phyloP scores from a whole-genome alignment of 1,140 invertebrate genomes.

The Drosophila lowei region DNA sequence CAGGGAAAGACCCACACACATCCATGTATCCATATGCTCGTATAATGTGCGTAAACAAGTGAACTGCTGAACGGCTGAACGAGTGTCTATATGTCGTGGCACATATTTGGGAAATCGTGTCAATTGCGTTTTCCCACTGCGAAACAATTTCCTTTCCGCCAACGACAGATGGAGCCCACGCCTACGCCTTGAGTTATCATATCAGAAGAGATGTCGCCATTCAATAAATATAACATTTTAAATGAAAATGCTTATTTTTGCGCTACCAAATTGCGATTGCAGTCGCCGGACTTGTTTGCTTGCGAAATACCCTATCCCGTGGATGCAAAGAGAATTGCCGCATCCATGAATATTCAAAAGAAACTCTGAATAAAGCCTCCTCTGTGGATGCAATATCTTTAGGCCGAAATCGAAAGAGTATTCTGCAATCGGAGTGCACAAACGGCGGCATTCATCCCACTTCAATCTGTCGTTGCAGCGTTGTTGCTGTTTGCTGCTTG shows the following conservation, averaged over 20 bases:
- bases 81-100: conserved; percentile 22
- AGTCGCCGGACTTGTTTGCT: conserved; percentile 52
- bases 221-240: conserved; percentile 78
- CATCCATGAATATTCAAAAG: neutral
- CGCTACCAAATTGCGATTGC: conserved; percentile 61
- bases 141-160: conserved; percentile 68
- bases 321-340: neutral
- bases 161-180: conserved; percentile 29
- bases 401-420: neutral
- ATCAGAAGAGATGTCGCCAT: conserved; percentile 73
- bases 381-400: neutral
- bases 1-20: conserved; percentile 37
- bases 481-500: conserved; percentile 11
- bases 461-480: conserved; percentile 19
- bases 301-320: conserved; percentile 44
- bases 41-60: conserved; percentile 3
- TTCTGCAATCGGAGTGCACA: neutral
- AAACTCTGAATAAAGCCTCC: neutral
- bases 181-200: conserved; percentile 63
- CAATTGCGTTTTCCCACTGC: conserved; percentile 58
- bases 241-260: conserved; percentile 73
- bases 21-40: conserved; percentile 9
- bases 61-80: too few species aligned
- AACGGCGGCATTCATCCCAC: conserved; percentile 4
- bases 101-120: conserved; percentile 64